Evolutionary conservation across 2,888 invertebrate genomes (phyloP).

Genomic region (Balanococcus diminutus): DNA sequence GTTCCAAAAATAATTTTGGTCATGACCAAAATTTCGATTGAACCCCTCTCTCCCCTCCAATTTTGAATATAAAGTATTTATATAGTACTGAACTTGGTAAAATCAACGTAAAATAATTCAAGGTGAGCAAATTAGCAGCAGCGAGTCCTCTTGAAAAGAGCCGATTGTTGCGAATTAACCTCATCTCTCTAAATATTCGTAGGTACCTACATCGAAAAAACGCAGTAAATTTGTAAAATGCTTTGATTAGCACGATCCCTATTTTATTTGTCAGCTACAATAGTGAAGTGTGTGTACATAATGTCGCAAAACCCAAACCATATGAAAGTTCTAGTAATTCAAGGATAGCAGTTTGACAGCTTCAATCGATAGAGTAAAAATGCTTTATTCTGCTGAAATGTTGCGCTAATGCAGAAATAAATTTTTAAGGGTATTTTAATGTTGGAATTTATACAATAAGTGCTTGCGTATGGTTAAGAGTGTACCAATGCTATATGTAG

Average conservation of each 20-base stretch:
- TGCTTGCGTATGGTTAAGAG: background rate
- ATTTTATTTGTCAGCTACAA: conserved; percentile 18
- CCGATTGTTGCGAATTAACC: conserved; percentile 1
- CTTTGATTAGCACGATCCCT: conserved; percentile 11
- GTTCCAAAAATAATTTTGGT: too few species aligned
- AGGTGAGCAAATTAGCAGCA: too few species aligned
- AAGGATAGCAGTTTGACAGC: conserved; percentile 40
- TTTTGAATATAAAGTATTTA: too few species aligned
- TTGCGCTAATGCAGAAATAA: conserved; percentile 39
- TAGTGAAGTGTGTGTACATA: background rate
- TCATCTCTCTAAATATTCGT: conserved; percentile 12
- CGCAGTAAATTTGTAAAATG: background rate
- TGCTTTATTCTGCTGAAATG: conserved; percentile 33
- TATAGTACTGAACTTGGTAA: too few species aligned
- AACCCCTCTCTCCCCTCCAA: too few species aligned
- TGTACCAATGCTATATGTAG: background rate
- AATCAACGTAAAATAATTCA: too few species aligned
- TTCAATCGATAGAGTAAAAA: conserved; percentile 38
- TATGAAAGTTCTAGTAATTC: conserved; percentile 22
- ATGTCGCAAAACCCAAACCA: background rate
- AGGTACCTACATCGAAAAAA: background rate
- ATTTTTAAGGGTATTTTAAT: conserved; percentile 37
- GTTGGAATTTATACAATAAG: conserved; percentile 18
- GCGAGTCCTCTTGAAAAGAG: too few species aligned
- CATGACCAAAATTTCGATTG: too few species aligned